These are phyloP conservation scores for Zeugodacus cucurbitae DNA, from an alignment of 1,140 invertebrate species.

Conservation along the genomic window DNA sequence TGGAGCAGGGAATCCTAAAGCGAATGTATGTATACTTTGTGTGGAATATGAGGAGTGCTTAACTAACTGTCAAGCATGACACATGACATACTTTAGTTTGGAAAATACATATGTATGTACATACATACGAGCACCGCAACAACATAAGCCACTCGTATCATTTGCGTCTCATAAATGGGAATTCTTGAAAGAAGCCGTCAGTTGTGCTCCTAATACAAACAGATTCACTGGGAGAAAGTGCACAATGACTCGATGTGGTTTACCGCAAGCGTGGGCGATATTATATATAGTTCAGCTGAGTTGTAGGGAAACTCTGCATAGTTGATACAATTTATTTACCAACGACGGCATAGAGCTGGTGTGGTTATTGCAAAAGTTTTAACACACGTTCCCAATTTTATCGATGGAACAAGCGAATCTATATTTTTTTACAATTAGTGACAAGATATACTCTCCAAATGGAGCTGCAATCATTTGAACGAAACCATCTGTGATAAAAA, in stretches of 20 bases:
- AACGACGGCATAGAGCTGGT: not conserved
- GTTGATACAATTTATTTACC: not conserved
- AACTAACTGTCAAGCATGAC: slow-evolving; percentile 37
- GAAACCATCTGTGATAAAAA: too few species aligned
- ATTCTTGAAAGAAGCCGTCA: not conserved
- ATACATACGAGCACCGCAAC: not conserved
- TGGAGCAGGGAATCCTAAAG: not conserved
- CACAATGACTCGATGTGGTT: too few species aligned
- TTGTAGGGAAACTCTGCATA: not conserved
- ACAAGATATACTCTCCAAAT: too few species aligned
- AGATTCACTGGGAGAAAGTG: not conserved
- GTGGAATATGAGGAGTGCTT: not conserved
- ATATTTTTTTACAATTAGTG: not conserved
- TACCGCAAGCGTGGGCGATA: not conserved
- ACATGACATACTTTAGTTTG: slow-evolving; percentile 3
- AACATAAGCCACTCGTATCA: not conserved
- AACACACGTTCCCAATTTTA: not conserved
- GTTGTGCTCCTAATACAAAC: not conserved
- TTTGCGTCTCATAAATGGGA: not conserved
- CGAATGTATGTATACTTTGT: not conserved
- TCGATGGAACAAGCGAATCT: not conserved
- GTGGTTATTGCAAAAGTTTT: not conserved
- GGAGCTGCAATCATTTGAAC: too few species aligned
- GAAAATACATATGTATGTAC: not conserved
- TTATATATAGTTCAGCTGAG: not conserved